Percentiles rank a stretch among this genome's conserved stretches.
Evolutionary conservation across 1,140 invertebrate species (phyloP).

Genomic region (Ylistrum balloti): DNA sequence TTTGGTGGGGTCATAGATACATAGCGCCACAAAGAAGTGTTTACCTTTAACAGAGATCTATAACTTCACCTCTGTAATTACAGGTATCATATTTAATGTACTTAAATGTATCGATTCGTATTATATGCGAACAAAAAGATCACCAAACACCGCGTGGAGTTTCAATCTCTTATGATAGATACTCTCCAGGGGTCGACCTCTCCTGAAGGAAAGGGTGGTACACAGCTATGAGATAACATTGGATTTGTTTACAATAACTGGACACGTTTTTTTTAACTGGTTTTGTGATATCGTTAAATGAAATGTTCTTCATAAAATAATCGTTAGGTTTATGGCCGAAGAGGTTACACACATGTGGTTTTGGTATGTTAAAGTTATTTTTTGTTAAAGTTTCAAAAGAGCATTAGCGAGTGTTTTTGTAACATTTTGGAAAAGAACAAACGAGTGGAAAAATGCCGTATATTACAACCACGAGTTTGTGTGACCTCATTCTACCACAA

Average conservation of each 20-base stretch:
- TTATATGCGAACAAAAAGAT: not conserved
- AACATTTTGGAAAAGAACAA: no score
- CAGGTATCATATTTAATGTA: not conserved
- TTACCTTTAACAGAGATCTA: not conserved
- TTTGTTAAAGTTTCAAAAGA: no score
- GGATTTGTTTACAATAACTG: not conserved
- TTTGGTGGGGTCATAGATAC: not conserved
- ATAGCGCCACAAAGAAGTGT: not conserved
- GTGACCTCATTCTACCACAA: no score
- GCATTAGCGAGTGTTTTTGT: no score
- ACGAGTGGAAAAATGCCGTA: no score
- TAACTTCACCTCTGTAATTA: not conserved
- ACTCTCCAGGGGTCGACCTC: slow-evolving; percentile 3
- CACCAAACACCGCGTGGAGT: not conserved
- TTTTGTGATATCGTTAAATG: not conserved
- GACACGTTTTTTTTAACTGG: not conserved
- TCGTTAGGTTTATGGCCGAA: no score
- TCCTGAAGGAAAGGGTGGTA: not conserved
- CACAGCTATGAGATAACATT: not conserved
- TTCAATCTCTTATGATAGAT: not conserved
- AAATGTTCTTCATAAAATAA: not conserved
- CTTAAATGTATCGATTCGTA: not conserved
- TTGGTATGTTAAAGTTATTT: no score
- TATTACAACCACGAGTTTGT: no score
- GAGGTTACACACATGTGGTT: no score